phyloP scores from a whole-genome alignment of 2,888 invertebrate genomes.

The Scaptomyza flava region DNA sequence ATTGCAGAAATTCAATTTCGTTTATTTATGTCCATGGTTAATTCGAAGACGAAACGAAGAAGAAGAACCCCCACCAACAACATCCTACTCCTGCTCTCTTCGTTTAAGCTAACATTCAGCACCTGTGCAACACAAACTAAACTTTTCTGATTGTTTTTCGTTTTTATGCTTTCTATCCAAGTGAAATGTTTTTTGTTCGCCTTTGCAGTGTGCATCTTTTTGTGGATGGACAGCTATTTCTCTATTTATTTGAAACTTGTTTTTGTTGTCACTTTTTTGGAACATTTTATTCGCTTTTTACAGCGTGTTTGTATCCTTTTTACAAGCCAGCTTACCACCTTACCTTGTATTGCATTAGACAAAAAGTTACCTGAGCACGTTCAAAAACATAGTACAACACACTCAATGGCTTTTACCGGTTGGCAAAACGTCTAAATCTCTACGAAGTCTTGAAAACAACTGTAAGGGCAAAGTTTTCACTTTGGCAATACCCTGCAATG shows the following conservation, averaged over 20 bases:
- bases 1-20: constrained; percentile 67
- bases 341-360: constrained; percentile 65
- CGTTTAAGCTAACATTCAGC: constrained; percentile 38
- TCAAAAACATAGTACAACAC: constrained; percentile 3
- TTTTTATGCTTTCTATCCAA: constrained; percentile 17
- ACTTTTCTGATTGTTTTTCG: constrained; percentile 61
- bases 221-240: constrained; percentile 10
- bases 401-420: not conserved
- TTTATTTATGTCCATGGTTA: constrained; percentile 67
- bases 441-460: not conserved
- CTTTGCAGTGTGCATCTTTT: constrained; percentile 11
- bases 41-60: constrained; percentile 71
- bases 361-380: constrained; percentile 55
- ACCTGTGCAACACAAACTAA: constrained; percentile 38
- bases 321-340: constrained; percentile 60
- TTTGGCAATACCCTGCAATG: not conserved
- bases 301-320: constrained; percentile 60
- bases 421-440: not conserved
- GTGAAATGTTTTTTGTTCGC: constrained; percentile 3
- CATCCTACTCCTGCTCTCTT: constrained; percentile 20
- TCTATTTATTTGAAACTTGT: constrained; percentile 42
- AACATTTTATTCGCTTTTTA: constrained; percentile 73
- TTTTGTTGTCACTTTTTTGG: constrained; percentile 41
- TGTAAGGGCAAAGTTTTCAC: constrained; percentile 3
- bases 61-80: constrained; percentile 44